Evolutionary conservation across 2,888 invertebrate genomes (phyloP).

Genomic region (Idaea dimidiata): DNA sequence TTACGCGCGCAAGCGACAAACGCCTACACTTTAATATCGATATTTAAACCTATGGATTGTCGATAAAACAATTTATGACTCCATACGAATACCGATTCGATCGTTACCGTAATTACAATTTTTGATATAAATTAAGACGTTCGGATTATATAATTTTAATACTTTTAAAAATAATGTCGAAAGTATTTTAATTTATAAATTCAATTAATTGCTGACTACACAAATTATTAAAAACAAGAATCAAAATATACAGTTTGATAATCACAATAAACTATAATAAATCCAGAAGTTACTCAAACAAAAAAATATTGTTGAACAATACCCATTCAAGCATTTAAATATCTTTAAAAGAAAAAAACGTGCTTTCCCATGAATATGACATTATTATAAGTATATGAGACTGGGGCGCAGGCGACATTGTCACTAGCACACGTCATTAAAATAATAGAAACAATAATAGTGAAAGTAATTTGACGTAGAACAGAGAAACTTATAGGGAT

Average conservation of each 20-base stretch:
- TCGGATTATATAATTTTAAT: conserved; percentile 12
- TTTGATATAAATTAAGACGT: conserved; percentile 23
- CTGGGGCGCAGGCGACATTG: conserved; percentile 29
- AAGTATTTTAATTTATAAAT: not conserved
- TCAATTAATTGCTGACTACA: not conserved
- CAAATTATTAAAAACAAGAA: too few relatives aligned
- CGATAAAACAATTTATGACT: conserved; percentile 45
- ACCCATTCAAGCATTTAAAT: not conserved
- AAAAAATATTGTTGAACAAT: not conserved
- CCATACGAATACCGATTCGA: conserved; percentile 20
- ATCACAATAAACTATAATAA: not conserved
- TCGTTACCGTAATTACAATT: conserved; percentile 30
- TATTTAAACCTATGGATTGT: conserved; percentile 21
- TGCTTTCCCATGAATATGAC: conserved; percentile 10
- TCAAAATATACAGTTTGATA: not conserved
- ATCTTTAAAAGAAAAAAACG: not conserved
- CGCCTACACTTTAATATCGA: conserved; percentile 32
- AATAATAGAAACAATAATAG: conserved; percentile 50
- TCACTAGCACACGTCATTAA: conserved; percentile 39
- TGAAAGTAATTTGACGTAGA: conserved; percentile 44
- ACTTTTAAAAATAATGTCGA: not conserved
- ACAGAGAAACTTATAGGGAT: conserved; percentile 21
- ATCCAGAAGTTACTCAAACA: not conserved
- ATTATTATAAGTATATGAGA: conserved; percentile 24
- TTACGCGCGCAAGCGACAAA: conserved; percentile 13